Evolutionary conservation across 2,797 vertebrate genomes (phyloP), one percentile per base, ranked within the genome.

Genomic region (Labroides dimidiatus): DNA sequence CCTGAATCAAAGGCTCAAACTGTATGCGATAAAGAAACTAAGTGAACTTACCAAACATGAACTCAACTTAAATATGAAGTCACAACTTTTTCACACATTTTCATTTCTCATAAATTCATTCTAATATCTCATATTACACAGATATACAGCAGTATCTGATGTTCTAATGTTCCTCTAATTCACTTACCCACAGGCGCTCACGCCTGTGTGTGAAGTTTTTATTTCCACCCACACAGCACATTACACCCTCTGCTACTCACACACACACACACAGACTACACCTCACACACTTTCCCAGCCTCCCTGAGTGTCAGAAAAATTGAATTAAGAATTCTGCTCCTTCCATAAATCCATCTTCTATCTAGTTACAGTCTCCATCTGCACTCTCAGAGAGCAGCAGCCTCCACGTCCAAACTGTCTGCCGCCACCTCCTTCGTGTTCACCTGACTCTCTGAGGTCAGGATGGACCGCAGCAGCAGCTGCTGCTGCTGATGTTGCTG

Each of bases 161-260:
- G 64, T 57, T 81, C 66, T 84, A 81, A 87, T 86, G 67, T 58
- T 83, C 65, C 56, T 27, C 60, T 86, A 85, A 88, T 72, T 79
- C 74, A 68, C 44, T 89, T 85, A 88, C 56, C 48, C 43, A 56
- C 54, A 79, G 54, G 27, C 76, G 42, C 80, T 80, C 72, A 81
- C 17, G 17, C 51, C 56, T 45, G 6, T 67, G 56, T 78, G 57
- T 73, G 57, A 55, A 78, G 67, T 64, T 69, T 77, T 66, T 58
- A 51, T 79, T 85, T 80, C 80, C 72, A 83, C 33, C 70, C 80
- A 69, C 62, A 60, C 44, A 67, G 52, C 43, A 73, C 63, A 75
- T 76, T 60, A 77, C 59, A 64, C 56, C 15, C 51, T n/a, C 65
- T 55, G 45, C 47, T 50, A 12, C 54, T 59, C 52, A 45, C 23